A percentile compares a stretch with the other conserved stretches of the same genome.
Conservation (phyloP, 2,797 vertebrate species). For the Macrochelys suwanniensis region DNA sequence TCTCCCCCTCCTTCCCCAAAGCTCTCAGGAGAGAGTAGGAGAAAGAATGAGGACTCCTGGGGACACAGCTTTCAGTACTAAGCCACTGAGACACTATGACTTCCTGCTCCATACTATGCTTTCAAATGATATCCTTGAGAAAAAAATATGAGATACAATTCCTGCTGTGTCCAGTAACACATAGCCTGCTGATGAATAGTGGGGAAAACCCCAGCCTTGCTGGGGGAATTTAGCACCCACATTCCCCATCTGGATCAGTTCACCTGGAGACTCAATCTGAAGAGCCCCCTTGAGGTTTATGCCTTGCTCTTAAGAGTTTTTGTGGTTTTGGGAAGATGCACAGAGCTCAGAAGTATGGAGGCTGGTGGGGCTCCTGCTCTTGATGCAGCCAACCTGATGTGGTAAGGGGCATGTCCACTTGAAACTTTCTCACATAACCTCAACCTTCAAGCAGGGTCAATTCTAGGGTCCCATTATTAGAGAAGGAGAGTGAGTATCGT, state of each 20-base stretch:
- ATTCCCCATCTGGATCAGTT: neutral
- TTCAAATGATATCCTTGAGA: neutral
- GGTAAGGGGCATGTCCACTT: neutral
- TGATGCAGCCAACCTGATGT: neutral
- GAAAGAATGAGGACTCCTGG: neutral
- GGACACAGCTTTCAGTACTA: neutral
- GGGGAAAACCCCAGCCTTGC: neutral
- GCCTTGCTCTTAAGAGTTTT: neutral
- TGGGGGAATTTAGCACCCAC: neutral
- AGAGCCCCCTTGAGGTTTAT: neutral
- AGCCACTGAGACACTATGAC: neutral
- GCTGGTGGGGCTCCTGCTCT: neutral
- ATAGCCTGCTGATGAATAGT: neutral
- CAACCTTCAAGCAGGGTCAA: neutral
- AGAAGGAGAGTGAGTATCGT: neutral
- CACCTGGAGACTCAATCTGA: neutral
- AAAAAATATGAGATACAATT: neutral
- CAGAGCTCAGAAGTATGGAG: neutral
- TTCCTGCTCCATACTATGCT: neutral
- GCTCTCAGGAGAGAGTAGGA: neutral
- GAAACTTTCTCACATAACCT: neutral
- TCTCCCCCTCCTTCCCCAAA: neutral
- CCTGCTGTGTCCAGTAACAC: neutral
- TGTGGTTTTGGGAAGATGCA: neutral
- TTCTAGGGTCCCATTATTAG: neutral